Base-by-base conservation (phyloP, 2,797 vertebrate genomes). In the Psittacula derbiana region DNA sequence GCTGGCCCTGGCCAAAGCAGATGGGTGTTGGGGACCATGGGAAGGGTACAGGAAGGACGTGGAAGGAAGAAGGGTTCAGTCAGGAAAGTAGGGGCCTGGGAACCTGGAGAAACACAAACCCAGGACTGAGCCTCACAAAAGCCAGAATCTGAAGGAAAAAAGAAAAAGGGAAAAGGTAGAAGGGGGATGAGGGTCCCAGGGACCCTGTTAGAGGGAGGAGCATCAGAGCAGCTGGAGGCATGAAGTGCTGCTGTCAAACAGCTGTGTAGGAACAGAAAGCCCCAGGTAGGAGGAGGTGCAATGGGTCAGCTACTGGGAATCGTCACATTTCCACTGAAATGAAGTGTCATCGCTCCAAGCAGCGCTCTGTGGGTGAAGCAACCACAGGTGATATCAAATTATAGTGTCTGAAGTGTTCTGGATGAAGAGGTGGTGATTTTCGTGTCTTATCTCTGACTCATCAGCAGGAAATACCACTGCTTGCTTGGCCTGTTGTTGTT, bases 381-480 rank as follows among this genome's bases (percentile, higher is more conserved):
- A 84, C 67, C 44, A 47, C 40, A 64, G 31, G 31, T 88, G 88
- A 78, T 41, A 90, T 6, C 74, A 57, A 86, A 80, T 88, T 80
- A 67, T 49, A 84, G 82, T 0, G 2, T 91, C 61, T 66, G 46
- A n/a, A 25, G 41, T 10, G 13, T 30, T 88, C 62, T 58, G n/a
- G 31, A 40, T 6, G 4, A 28, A 49, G 70, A 74, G 43, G 70
- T 20, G 44, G 55, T 78, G 67, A 70, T 92, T 94, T 83, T 80
- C 73, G 3, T 86, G 66, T 81, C 87, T 91, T 40, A 5, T 8
- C 36, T 69, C 65, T 94, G 91, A 97, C 53, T 96, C 91, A 81
- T 13, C 69, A 41, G 76, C 80, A 79, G 89, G 88, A 96, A 93
- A 84, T 91, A 4, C 40, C 73, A 60, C 82, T 83, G 88, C 70